phyloP scores from a whole-genome alignment of 2,797 vertebrate species.

The Pampus argenteus region DNA sequence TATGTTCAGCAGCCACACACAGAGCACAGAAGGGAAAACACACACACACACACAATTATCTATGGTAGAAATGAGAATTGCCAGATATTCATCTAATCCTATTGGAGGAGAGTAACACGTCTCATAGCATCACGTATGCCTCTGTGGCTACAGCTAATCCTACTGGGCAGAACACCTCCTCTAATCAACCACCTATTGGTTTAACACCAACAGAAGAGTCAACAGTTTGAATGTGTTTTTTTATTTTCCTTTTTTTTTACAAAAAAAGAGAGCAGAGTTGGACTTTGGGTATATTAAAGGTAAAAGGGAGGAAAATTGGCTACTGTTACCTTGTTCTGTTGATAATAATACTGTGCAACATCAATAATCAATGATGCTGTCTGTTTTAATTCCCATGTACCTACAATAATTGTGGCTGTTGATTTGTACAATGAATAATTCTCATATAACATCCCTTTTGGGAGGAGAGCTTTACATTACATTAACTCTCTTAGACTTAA shows the following conservation, averaged over 20 bases:
- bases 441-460: not conserved
- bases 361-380: not conserved
- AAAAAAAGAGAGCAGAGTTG: not conserved
- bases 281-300: not conserved
- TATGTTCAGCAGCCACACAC: constrained; percentile 57
- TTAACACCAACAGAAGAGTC: not conserved
- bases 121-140: constrained; percentile 52
- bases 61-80: constrained; percentile 61
- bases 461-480: not conserved
- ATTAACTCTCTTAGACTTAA: too few species aligned
- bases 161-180: constrained; percentile 37
- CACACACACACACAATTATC: constrained; percentile 63
- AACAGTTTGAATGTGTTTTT: not conserved
- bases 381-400: not conserved
- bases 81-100: constrained; percentile 74
- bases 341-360: not conserved
- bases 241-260: constrained; percentile 1
- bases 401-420: not conserved
- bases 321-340: not conserved
- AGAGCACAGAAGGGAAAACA: constrained; percentile 56
- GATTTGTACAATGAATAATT: not conserved
- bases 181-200: constrained; percentile 5
- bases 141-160: constrained; percentile 53
- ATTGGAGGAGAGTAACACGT: constrained; percentile 50
- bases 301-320: not conserved